These are phyloP conservation scores for Mus pahari DNA, from an alignment of 2,113 vertebrate genomes.

Conservation along the genomic window DNA sequence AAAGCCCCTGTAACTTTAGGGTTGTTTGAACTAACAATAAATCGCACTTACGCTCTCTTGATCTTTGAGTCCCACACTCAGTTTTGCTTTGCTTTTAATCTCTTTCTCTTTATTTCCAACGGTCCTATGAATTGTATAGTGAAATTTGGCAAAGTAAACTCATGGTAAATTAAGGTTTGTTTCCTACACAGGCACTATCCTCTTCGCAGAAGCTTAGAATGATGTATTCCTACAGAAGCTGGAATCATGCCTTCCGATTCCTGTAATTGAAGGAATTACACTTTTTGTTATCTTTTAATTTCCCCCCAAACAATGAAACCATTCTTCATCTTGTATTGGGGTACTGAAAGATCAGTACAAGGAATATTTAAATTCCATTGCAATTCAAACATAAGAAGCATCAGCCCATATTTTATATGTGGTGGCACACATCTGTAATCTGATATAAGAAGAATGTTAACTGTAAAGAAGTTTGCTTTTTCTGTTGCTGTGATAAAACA, in stretches of 20 bases:
- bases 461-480: background rate
- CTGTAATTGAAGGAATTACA: background rate
- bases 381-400: conserved; percentile 45
- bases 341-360: background rate
- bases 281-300: background rate
- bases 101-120: background rate
- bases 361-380: background rate
- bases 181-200: background rate
- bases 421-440: background rate
- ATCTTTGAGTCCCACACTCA: background rate
- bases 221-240: background rate
- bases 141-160: background rate
- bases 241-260: background rate
- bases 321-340: background rate
- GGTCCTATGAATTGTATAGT: background rate
- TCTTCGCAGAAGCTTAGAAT: background rate
- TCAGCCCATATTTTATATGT: background rate
- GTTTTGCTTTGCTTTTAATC: background rate
- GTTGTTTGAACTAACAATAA: background rate
- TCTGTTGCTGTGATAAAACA: background rate
- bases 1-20: background rate
- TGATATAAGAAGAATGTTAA: background rate
- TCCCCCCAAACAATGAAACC: background rate
- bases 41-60: background rate
- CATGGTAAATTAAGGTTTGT: background rate